Conservation (phyloP, 2,888 invertebrate genomes). For the Clivina fossor region DNA sequence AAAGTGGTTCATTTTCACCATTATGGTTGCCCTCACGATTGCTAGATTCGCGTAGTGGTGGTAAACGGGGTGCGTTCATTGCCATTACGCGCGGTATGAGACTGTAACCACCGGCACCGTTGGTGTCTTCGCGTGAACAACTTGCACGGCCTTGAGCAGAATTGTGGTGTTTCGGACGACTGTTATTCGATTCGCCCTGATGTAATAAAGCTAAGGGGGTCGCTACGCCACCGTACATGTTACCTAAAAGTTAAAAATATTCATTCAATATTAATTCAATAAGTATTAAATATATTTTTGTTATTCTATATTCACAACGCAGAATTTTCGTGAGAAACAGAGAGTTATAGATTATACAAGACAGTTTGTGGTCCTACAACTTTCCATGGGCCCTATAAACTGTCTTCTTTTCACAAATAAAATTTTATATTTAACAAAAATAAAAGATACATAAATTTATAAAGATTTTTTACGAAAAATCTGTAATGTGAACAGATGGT, state of each 20-base stretch:
- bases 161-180: conserved; percentile 57
- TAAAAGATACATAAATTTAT: too few relatives aligned
- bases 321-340: too few relatives aligned
- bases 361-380: too few relatives aligned
- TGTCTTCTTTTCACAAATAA: too few relatives aligned
- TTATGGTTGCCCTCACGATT: conserved; percentile 49
- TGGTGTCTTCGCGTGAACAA: conserved; percentile 47
- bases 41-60: conserved; percentile 59
- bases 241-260: conserved; percentile 57
- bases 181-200: conserved; percentile 52
- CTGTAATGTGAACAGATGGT: too few relatives aligned
- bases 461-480: too few relatives aligned
- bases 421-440: too few relatives aligned
- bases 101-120: conserved; percentile 37
- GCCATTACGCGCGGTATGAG: conserved; percentile 30
- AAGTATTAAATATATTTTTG: too few relatives aligned
- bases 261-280: too few relatives aligned
- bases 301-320: too few relatives aligned
- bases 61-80: conserved; percentile 55
- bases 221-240: conserved; percentile 69
- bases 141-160: conserved; percentile 50
- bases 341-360: too few relatives aligned
- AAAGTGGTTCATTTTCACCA: conserved; percentile 64
- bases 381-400: too few relatives aligned
- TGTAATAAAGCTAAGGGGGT: conserved; percentile 70